These are phyloP conservation scores for Perca fluviatilis DNA, from an alignment of 2,113 vertebrate genomes.

Conservation along the genomic window DNA sequence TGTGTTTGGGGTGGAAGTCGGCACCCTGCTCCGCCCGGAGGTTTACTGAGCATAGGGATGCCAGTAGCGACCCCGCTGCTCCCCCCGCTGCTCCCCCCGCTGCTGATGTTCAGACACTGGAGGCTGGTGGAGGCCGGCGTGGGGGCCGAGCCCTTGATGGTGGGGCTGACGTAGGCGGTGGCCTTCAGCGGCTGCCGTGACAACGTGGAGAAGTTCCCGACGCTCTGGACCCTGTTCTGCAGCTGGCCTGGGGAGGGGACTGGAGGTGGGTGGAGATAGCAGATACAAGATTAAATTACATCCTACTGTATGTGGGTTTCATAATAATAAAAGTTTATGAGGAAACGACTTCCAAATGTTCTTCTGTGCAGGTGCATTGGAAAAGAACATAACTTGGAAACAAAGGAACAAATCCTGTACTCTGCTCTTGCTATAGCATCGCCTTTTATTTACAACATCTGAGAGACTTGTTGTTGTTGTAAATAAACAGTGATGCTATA, in stretches of 20 bases:
- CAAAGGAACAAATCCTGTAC: too few species aligned
- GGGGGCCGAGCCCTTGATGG: constrained; percentile 85
- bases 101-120: constrained; percentile 81
- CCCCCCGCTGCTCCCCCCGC: constrained; percentile 61
- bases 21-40: constrained; percentile 76
- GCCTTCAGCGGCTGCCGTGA: constrained; percentile 90
- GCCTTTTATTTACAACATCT: too few species aligned
- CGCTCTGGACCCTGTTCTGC: constrained; percentile 90
- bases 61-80: constrained; percentile 83
- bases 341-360: too few species aligned
- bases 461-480: too few species aligned
- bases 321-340: not conserved
- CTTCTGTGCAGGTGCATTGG: too few species aligned
- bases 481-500: too few species aligned
- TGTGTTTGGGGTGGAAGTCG: constrained; percentile 76
- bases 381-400: too few species aligned
- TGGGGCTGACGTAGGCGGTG: constrained; percentile 94
- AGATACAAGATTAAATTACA: not conserved
- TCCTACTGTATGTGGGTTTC: not conserved
- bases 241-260: constrained; percentile 91
- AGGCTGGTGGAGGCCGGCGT: constrained; percentile 80
- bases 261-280: constrained; percentile 46
- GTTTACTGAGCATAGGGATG: constrained; percentile 90
- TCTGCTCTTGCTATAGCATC: too few species aligned
- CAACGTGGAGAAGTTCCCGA: constrained; percentile 89